Conservation (phyloP, 1,140 invertebrate genomes). For the Drosophila murphyi region DNA sequence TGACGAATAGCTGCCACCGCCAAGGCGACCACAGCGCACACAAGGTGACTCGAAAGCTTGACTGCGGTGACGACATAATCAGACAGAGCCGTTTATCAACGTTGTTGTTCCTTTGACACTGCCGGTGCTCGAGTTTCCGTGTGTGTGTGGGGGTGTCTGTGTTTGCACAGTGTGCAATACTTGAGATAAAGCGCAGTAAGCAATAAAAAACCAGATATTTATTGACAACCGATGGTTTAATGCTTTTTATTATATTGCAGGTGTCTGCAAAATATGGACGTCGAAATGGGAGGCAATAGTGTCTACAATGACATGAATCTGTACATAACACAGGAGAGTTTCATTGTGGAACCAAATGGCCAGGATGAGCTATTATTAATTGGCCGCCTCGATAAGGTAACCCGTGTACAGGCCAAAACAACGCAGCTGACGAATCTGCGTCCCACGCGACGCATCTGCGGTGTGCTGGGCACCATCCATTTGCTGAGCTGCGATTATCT, state of each 20-base stretch:
- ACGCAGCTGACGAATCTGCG: conserved; percentile 71
- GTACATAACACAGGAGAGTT: conserved; percentile 90
- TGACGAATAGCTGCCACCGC: background rate
- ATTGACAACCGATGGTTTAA: background rate
- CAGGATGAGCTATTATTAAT: conserved; percentile 88
- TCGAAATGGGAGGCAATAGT: conserved; percentile 65
- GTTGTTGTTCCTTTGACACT: conserved; percentile 8
- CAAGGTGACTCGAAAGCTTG: background rate
- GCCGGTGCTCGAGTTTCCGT: conserved; percentile 33
- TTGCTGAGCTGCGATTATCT: conserved; percentile 95
- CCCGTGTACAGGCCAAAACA: conserved; percentile 86
- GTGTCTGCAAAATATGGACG: conserved; percentile 47
- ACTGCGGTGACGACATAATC: conserved; percentile 2
- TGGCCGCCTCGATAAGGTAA: conserved; percentile 89
- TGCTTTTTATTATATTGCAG: background rate
- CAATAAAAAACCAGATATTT: background rate
- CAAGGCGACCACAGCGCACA: background rate
- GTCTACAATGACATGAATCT: conserved; percentile 88
- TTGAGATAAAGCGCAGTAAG: conserved; percentile 34
- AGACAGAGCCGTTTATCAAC: conserved; percentile 1
- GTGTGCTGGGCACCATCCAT: conserved; percentile 94
- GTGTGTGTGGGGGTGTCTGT: conserved; percentile 29
- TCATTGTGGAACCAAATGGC: conserved; percentile 89
- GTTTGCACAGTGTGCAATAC: conserved; percentile 22
- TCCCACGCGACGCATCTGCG: conserved; percentile 91